A percentile compares a stretch with the other conserved stretches of the same genome.
Conservation (phyloP, 2,888 invertebrate species). For the Fissipunctia ypsillon region DNA sequence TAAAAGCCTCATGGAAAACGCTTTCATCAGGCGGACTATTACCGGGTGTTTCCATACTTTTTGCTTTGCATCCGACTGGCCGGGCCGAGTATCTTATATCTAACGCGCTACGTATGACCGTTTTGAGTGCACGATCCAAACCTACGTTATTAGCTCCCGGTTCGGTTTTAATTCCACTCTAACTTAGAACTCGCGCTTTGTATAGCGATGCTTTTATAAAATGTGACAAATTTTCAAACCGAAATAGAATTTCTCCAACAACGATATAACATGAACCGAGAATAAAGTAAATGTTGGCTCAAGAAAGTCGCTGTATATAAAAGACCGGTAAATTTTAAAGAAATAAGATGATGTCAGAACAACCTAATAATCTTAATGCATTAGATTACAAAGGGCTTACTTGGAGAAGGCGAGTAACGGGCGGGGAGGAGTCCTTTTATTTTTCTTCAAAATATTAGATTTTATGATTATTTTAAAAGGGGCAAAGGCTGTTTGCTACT, state of each 20-base stretch:
- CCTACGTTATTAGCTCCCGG: constrained; percentile 66
- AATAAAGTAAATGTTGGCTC: constrained; percentile 56
- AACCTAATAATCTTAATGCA: constrained; percentile 87
- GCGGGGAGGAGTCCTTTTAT: constrained; percentile 77
- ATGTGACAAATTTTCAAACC: constrained; percentile 48
- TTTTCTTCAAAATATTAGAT: constrained; percentile 83
- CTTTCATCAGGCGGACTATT: constrained; percentile 87
- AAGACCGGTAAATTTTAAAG: constrained; percentile 78
- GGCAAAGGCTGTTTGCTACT: constrained; percentile 74
- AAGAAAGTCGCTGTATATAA: constrained; percentile 65
- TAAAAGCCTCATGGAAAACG: constrained; percentile 89
- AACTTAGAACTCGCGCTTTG: constrained; percentile 30
- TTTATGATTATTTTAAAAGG: constrained; percentile 84
- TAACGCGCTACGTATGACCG: constrained; percentile 70
- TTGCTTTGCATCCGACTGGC: constrained; percentile 78
- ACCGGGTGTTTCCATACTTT: constrained; percentile 83
- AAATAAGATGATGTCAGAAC: constrained; percentile 81
- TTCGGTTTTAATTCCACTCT: constrained; percentile 65
- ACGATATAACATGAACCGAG: constrained; percentile 42
- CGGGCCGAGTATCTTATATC: constrained; percentile 75
- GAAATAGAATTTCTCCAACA: constrained; percentile 33
- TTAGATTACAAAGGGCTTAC: constrained; percentile 84
- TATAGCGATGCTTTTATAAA: constrained; percentile 39
- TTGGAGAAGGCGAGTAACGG: constrained; percentile 71
- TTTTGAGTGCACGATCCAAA: constrained; percentile 72